Base-by-base conservation (phyloP, 2,888 invertebrate genomes). In the Synanthedon vespiformis region DNA sequence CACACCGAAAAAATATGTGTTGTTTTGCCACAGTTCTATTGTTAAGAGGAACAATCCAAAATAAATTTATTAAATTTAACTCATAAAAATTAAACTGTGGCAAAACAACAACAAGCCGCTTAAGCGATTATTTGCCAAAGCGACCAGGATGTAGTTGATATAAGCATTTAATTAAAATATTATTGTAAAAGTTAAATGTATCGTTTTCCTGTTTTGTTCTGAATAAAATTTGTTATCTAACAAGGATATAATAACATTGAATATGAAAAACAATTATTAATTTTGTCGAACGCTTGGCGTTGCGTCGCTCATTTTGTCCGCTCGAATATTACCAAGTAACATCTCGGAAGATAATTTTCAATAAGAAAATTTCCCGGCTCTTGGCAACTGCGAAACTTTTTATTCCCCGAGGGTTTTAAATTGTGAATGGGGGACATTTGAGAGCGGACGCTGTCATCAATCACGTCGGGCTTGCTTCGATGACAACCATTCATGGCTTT, bases 391-490 rank as follows among this genome's bases (percentile, higher is more conserved):
- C 58, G 57, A 66, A 74, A 68, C 61, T 70, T 76, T 74, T 69
- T 69, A 65, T 62, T 66, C 64, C 57, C 56, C 50, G 52, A 34
- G 10, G 60, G 60, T 67, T 69, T 64, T 53, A 61, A 63, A 67
- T 62, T 58, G 56, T 75, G 74, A 78, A 78, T 68, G 65, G 65
- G 59, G 34, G 59, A 10, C 22, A 63, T 71, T 70, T 67, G 48
- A 48, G 48, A 16, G 18, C 48, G 48, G 14, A 34, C 14, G 18
- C 51, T 48, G 18, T 48, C 48, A 48, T 48, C 48, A 48, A 48
- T 48, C 48, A 18, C 18, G 22, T 22, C 22, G 12, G 48, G 48
- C 18, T 34, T 44, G 48, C 22, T 18, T 48, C 18, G 22, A 22
- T 48, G 48, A 48, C 48, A 48, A 16, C 48, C 22, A 14, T 48